Evolutionary conservation across 2,888 invertebrate species (phyloP).

Genomic region (Iselma pallidipennis): DNA sequence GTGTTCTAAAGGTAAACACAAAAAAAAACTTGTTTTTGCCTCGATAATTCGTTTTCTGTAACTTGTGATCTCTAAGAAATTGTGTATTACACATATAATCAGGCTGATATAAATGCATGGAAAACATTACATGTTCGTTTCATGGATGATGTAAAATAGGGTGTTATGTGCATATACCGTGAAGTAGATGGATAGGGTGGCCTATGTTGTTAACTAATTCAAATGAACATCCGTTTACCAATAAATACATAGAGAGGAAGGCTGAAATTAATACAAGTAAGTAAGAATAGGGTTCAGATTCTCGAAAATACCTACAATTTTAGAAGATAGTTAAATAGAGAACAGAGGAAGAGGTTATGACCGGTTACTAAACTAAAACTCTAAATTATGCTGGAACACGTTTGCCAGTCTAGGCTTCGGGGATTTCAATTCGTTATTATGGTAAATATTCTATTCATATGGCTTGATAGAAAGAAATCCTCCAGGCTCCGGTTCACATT

Average conservation of each 20-base stretch:
- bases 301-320: too few species aligned
- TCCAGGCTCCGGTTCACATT: neutral
- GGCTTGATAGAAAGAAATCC: neutral
- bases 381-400: neutral
- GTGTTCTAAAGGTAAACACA: too few species aligned
- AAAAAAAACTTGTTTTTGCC: too few species aligned
- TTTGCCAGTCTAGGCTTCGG: neutral
- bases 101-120: constrained; percentile 24
- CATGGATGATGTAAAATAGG: neutral
- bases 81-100: constrained; percentile 13
- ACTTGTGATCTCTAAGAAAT: neutral
- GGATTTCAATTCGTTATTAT: neutral
- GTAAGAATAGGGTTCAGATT: too few species aligned
- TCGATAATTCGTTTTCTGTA: neutral
- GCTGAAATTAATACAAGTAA: too few species aligned
- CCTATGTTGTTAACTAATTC: neutral
- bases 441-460: neutral
- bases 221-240: neutral
- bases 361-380: neutral
- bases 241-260: too few species aligned
- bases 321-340: neutral
- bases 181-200: neutral
- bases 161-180: neutral
- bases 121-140: constrained; percentile 13
- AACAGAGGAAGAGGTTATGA: neutral